These are phyloP conservation scores for Anodontia alba DNA, from an alignment of 2,888 invertebrate genomes.

Conservation along the genomic window DNA sequence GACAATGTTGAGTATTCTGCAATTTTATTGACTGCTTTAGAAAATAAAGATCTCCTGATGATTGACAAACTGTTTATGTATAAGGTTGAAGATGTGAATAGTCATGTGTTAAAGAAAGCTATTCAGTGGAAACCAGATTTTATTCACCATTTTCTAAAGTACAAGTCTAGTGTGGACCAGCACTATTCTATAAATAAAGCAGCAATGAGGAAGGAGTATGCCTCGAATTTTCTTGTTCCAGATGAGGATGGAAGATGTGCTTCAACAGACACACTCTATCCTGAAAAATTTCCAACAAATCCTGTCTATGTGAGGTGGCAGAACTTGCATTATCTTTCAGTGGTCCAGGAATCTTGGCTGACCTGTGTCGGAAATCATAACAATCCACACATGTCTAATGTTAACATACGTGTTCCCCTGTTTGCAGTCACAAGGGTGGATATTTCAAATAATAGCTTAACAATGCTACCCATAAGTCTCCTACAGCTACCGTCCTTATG, in stretches of 20 bases:
- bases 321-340: constrained; percentile 88
- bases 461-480: constrained; percentile 91
- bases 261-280: constrained; percentile 61
- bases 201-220: constrained; percentile 89
- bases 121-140: constrained; percentile 85
- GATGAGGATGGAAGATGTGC: constrained; percentile 80
- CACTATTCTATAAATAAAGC: constrained; percentile 97
- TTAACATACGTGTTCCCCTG: constrained; percentile 89
- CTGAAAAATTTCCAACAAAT: constrained; percentile 64
- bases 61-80: constrained; percentile 91
- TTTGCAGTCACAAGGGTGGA: constrained; percentile 97
- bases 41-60: constrained; percentile 89
- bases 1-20: constrained; percentile 64
- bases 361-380: constrained; percentile 93
- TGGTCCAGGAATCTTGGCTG: constrained; percentile 92
- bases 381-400: constrained; percentile 92
- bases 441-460: constrained; percentile 94
- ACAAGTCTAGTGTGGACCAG: constrained; percentile 91
- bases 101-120: constrained; percentile 88
- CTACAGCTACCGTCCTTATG: constrained; percentile 91
- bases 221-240: constrained; percentile 85
- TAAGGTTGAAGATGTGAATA: constrained; percentile 93
- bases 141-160: constrained; percentile 91
- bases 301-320: constrained; percentile 96
- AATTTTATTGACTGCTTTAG: constrained; percentile 89